A percentile compares a stretch with the other conserved stretches of the same genome.
Conservation (phyloP, 2,888 invertebrate species). For the Griposia aprilina region DNA sequence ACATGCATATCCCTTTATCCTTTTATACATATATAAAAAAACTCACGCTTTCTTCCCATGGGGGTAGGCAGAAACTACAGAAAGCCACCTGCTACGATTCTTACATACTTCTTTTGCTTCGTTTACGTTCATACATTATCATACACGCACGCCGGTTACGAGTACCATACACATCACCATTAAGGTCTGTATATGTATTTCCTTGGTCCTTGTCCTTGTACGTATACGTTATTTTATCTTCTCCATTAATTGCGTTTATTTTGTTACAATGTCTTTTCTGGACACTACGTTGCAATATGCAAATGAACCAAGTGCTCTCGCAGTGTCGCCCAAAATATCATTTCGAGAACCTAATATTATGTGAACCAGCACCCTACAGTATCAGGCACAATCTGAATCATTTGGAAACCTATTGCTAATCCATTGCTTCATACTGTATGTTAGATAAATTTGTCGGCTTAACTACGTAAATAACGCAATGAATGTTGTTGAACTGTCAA, state of each 20-base stretch:
- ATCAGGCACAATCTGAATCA: no score
- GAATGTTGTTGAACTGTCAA: no score
- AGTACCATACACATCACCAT: background rate
- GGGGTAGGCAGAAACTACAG: background rate
- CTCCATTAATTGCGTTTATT: background rate
- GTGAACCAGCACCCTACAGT: background rate
- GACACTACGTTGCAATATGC: background rate
- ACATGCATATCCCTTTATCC: background rate
- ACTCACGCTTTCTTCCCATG: background rate
- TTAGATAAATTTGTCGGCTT: no score
- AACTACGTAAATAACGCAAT: no score
- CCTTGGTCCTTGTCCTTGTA: no score
- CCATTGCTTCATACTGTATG: no score
- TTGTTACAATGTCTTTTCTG: background rate
- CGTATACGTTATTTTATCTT: background rate
- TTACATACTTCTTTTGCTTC: background rate
- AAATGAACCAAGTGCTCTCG: background rate
- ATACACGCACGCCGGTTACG: background rate
- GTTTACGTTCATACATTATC: background rate
- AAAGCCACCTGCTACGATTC: background rate
- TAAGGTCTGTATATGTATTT: background rate
- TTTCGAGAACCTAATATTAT: slow-evolving; percentile 6
- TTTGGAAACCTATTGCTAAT: no score
- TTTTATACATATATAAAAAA: background rate
- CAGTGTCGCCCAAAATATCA: background rate